phyloP scores from a whole-genome alignment of 2,888 invertebrate genomes.

The Pachymerium ferrugineum region DNA sequence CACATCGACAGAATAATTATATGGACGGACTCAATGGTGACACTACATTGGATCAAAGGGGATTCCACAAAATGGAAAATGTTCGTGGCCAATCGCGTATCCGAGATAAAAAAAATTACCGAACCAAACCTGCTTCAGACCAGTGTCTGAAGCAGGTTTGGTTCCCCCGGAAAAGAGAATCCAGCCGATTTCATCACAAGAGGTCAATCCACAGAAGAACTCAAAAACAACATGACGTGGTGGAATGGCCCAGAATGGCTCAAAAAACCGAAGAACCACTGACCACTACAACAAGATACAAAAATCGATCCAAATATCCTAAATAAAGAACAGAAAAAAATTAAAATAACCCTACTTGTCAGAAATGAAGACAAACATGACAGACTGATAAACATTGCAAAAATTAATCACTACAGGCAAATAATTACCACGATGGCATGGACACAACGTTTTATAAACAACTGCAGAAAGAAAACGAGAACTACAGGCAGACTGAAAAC shows the following conservation, averaged over 20 bases:
- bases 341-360: not conserved
- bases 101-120: not conserved
- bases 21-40: not conserved
- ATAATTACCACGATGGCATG: not conserved
- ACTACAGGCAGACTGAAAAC: not conserved
- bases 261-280: not conserved
- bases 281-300: not conserved
- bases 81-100: slow-evolving; percentile 27
- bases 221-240: not conserved
- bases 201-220: not conserved
- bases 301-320: not conserved
- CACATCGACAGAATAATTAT: not conserved
- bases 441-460: not conserved
- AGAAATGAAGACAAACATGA: not conserved
- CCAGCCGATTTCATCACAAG: slow-evolving; percentile 28
- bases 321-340: not conserved
- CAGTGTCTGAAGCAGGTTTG: too few relatives aligned
- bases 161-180: slow-evolving; percentile 11
- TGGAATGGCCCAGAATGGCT: not conserved
- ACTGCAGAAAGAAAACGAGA: not conserved
- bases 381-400: not conserved
- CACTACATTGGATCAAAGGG: not conserved
- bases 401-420: not conserved
- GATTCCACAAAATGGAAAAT: slow-evolving; percentile 28
- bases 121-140: too few relatives aligned